Evolutionary conservation across 2,113 vertebrate species (phyloP).

Genomic region (Colius striatus): DNA sequence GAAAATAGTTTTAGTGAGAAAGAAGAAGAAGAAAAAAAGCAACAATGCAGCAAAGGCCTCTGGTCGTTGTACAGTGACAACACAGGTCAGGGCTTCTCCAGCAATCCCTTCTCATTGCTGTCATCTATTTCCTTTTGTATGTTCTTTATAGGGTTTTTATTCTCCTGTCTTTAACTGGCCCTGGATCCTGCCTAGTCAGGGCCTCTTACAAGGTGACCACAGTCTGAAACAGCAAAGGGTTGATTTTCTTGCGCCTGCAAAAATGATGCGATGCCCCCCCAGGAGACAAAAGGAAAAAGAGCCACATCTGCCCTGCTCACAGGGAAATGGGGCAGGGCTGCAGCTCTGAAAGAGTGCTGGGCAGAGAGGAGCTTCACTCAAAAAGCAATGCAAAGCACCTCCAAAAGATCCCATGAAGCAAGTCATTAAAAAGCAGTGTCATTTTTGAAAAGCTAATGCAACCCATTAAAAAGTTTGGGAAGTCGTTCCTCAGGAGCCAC

Average conservation of each 20-base stretch:
- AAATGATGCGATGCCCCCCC: neutral
- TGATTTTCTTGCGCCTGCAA: neutral
- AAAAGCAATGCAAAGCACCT: neutral
- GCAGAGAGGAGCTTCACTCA: neutral
- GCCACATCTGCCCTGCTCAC: neutral
- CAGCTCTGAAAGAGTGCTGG: neutral
- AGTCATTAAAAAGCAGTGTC: neutral
- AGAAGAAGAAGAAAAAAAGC: neutral
- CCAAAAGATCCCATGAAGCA: neutral
- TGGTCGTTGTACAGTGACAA: neutral
- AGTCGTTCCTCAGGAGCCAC: neutral
- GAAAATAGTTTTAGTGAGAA: neutral
- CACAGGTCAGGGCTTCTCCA: neutral
- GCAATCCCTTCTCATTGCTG: neutral
- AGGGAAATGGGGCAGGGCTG: neutral
- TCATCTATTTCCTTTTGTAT: neutral
- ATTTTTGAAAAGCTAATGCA: neutral
- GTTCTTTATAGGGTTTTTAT: neutral
- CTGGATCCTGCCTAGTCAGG: neutral
- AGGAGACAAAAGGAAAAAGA: neutral
- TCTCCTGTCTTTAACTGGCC: neutral
- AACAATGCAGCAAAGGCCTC: neutral
- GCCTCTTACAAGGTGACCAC: too few relatives aligned
- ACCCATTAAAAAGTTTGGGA: neutral
- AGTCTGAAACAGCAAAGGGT: neutral